phyloP scores from a whole-genome alignment of 2,797 vertebrate genomes.

The Saxicola maurus region DNA sequence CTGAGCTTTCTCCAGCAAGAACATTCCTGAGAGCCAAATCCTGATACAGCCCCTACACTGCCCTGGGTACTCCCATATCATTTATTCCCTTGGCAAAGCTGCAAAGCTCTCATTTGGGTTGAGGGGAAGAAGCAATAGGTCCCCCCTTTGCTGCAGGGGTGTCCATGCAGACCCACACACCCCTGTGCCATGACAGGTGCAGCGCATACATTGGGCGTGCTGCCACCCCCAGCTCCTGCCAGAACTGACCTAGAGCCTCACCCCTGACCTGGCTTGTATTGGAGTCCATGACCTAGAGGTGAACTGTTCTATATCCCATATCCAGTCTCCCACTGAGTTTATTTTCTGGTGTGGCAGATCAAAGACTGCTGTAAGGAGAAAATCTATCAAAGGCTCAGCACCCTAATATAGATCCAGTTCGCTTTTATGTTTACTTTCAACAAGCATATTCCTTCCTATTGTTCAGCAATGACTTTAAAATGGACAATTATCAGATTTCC shows the following conservation, averaged over 20 bases:
- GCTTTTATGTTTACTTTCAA: slow-evolving; percentile 25
- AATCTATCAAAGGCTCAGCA: slow-evolving; percentile 44
- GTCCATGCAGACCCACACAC: not conserved
- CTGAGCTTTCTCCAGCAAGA: not conserved
- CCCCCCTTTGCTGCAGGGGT: not conserved
- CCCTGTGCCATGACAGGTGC: not conserved
- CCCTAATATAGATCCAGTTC: not conserved
- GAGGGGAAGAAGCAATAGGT: accelerated
- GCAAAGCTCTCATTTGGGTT: not conserved
- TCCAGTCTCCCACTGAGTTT: slow-evolving; percentile 39
- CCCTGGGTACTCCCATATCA: not conserved
- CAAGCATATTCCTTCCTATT: not conserved
- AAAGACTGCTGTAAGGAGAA: slow-evolving; percentile 33
- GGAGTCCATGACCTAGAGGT: not conserved
- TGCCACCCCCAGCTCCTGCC: not conserved
- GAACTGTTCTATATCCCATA: slow-evolving; percentile 20
- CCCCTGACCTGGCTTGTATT: not conserved
- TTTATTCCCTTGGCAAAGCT: not conserved
- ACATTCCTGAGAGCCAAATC: not conserved
- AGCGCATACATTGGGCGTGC: accelerated
- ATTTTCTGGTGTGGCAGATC: slow-evolving; percentile 32
- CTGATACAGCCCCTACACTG: not conserved
- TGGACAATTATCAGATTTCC: slow-evolving; percentile 18
- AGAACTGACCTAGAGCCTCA: not conserved
- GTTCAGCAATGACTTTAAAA: not conserved